These are phyloP conservation scores for Oegoconia quadripuncta DNA, from an alignment of 2,888 invertebrate genomes.

Conservation along the genomic window DNA sequence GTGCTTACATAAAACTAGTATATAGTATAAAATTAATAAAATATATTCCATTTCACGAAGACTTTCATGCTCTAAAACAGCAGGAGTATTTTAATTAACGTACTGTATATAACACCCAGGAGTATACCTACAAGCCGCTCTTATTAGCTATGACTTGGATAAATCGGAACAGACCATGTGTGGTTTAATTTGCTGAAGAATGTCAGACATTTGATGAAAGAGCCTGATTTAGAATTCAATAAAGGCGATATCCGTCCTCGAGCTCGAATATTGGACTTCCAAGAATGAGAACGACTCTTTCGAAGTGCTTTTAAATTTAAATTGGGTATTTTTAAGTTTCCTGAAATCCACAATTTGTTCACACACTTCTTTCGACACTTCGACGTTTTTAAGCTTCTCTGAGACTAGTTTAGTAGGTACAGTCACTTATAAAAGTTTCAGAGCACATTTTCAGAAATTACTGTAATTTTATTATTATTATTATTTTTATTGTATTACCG, in stretches of 20 bases:
- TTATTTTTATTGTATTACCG: no score
- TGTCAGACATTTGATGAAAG: constrained; percentile 29
- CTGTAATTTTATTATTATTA: no score
- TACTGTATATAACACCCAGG: background rate
- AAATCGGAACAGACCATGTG: constrained; percentile 13
- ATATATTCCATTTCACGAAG: no score
- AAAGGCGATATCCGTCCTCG: constrained; percentile 23
- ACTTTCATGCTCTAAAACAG: no score
- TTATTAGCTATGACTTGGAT: constrained; percentile 1
- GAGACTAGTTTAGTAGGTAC: no score
- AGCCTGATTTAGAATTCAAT: constrained; percentile 34
- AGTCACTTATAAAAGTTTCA: no score
- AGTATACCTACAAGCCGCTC: background rate
- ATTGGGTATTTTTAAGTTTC: constrained; percentile 22
- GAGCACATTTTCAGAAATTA: no score
- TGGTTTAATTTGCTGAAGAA: constrained; percentile 29
- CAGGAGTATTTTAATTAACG: constrained; percentile 5
- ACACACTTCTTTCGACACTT: background rate
- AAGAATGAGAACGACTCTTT: constrained; percentile 24
- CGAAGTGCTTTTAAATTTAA: constrained; percentile 26
- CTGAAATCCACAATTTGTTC: constrained; percentile 13
- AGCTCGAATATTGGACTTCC: constrained; percentile 21
- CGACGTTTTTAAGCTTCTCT: no score
- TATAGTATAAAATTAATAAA: no score
- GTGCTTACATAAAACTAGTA: no score